Conservation (phyloP, 1,140 invertebrate species). For the Drosophila burlai region DNA sequence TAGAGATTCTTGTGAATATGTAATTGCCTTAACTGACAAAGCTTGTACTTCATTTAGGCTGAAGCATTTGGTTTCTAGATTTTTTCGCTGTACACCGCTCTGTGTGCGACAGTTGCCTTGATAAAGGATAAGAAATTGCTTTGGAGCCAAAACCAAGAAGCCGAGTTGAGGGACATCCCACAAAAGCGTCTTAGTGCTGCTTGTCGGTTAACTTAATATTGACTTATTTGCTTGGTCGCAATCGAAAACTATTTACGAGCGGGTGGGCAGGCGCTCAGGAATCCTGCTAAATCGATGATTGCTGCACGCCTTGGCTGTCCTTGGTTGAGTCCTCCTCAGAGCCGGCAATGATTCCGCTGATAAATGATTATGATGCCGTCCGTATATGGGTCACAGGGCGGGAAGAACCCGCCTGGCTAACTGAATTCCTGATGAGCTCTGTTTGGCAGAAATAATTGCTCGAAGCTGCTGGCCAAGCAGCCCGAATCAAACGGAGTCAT, state of each 20-base stretch:
- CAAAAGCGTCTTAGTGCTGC: conserved; percentile 56
- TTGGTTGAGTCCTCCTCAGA: conserved; percentile 7
- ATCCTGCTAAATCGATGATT: conserved; percentile 3
- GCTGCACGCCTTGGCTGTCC: background rate
- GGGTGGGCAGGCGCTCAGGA: background rate
- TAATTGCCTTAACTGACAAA: background rate
- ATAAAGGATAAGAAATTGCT: conserved; percentile 74
- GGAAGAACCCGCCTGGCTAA: conserved; percentile 22
- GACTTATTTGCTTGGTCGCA: conserved; percentile 65
- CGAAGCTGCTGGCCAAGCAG: conserved; percentile 12
- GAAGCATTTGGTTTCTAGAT: background rate
- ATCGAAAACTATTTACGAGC: conserved; percentile 74
- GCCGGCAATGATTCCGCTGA: conserved; percentile 7
- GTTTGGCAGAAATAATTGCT: conserved; percentile 29
- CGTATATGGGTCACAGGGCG: conserved; percentile 46
- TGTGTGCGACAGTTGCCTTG: conserved; percentile 55
- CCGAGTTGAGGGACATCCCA: conserved; percentile 46
- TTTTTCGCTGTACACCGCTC: conserved; percentile 13
- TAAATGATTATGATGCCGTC: conserved; percentile 41
- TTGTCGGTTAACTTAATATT: conserved; percentile 74
- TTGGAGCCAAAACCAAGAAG: conserved; percentile 25
- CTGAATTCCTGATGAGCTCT: conserved; percentile 54
- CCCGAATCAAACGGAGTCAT: conserved; percentile 18
- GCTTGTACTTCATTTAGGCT: background rate
- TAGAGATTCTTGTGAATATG: background rate